Conservation (phyloP, 2,797 vertebrate genomes). For the Trematomus bernacchii region DNA sequence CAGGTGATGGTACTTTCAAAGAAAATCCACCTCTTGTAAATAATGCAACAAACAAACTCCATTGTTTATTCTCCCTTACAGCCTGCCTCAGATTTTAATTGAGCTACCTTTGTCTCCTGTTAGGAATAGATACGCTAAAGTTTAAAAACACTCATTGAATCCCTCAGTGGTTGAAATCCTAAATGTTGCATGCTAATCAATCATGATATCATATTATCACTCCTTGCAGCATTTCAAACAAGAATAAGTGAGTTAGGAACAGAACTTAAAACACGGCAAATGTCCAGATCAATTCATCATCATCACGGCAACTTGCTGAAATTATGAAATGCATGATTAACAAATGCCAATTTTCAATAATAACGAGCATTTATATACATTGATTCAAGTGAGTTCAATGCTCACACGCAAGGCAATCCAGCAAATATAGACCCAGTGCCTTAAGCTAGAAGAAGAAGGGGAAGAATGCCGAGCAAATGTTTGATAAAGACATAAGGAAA, state of each 20-base stretch:
- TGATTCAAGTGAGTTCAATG: too few relatives aligned
- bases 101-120: not conserved
- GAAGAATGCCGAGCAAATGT: too few relatives aligned
- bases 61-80: not conserved
- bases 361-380: too few relatives aligned
- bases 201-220: not conserved
- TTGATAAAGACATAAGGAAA: too few relatives aligned
- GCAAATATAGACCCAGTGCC: too few relatives aligned
- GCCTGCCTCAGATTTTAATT: not conserved
- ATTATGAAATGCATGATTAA: too few relatives aligned
- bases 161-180: not conserved
- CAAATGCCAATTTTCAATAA: too few relatives aligned
- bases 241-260: not conserved
- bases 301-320: not conserved
- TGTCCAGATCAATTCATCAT: not conserved
- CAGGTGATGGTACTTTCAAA: not conserved
- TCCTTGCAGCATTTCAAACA: not conserved
- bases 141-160: not conserved
- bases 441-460: too few relatives aligned
- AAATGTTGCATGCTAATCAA: not conserved
- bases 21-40: not conserved
- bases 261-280: not conserved
- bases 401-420: too few relatives aligned
- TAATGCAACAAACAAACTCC: constrained; percentile 1
- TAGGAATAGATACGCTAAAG: not conserved